Evolutionary conservation across 2,113 vertebrate species (phyloP).

Genomic region (Rhadina sibilatrix): DNA sequence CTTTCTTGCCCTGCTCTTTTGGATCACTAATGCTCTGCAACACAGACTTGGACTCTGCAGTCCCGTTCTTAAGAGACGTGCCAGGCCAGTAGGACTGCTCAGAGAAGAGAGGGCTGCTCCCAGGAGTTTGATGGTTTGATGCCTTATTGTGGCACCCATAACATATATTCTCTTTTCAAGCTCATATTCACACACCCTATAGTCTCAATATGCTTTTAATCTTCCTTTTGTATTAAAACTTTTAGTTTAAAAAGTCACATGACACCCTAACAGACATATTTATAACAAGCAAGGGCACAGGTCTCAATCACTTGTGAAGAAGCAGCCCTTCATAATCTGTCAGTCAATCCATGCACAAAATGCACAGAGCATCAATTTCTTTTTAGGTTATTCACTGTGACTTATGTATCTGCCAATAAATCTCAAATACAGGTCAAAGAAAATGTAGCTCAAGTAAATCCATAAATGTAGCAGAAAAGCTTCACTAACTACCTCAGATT

Average conservation of each 20-base stretch:
- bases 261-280: slow-evolving; percentile 40
- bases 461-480: slow-evolving; percentile 76
- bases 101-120: background rate
- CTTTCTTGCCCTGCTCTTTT: background rate
- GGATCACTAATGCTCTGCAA: background rate
- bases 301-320: slow-evolving; percentile 56
- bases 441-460: slow-evolving; percentile 76
- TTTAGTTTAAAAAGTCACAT: slow-evolving; percentile 55
- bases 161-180: background rate
- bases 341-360: slow-evolving; percentile 67
- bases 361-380: slow-evolving; percentile 67
- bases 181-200: background rate
- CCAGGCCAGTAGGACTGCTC: background rate
- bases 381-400: slow-evolving; percentile 77
- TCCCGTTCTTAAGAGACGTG: background rate
- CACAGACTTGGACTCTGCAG: background rate
- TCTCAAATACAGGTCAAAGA: slow-evolving; percentile 77
- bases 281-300: slow-evolving; percentile 56
- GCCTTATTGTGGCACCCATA: background rate
- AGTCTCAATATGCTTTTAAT: slow-evolving; percentile 3
- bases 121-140: background rate
- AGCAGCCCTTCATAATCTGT: slow-evolving; percentile 54
- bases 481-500: slow-evolving; percentile 70
- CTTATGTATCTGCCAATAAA: slow-evolving; percentile 80
- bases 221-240: background rate